A percentile compares a stretch with the other conserved stretches of the same genome.
These are phyloP conservation scores for Peucedramus taeniatus DNA, from an alignment of 2,113 vertebrate species.

Conservation along the genomic window DNA sequence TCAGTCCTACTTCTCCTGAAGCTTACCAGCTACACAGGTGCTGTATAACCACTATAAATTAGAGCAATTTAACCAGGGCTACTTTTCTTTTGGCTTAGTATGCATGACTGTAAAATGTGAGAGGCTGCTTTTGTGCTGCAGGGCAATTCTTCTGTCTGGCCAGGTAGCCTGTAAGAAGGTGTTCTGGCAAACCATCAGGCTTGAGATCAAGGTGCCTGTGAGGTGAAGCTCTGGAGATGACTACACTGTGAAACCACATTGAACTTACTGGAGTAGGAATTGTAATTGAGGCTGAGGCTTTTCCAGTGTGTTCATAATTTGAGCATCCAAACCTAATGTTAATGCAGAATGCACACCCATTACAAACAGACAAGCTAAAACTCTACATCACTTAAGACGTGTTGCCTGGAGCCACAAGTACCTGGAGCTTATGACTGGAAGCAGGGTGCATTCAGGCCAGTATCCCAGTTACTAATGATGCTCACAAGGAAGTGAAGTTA, in stretches of 20 bases:
- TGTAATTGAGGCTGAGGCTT: neutral
- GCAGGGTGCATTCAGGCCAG: neutral
- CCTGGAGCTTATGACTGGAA: neutral
- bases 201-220: neutral
- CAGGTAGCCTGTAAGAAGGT: neutral
- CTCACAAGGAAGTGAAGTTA: neutral
- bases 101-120: neutral
- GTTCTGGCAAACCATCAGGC: neutral
- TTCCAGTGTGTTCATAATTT: neutral
- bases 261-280: neutral
- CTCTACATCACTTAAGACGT: neutral
- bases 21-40: neutral
- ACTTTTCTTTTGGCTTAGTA: neutral
- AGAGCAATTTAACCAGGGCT: neutral
- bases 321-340: neutral
- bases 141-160: neutral
- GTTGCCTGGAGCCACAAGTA: neutral
- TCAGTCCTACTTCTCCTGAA: neutral
- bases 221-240: neutral
- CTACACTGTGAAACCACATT: neutral
- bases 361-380: neutral
- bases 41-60: neutral
- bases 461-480: neutral
- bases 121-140: neutral
- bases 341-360: neutral